A percentile compares a stretch with the other conserved stretches of the same genome.
Conservation (phyloP, 1,140 invertebrate genomes). For the Ostrea denselamellosa region DNA sequence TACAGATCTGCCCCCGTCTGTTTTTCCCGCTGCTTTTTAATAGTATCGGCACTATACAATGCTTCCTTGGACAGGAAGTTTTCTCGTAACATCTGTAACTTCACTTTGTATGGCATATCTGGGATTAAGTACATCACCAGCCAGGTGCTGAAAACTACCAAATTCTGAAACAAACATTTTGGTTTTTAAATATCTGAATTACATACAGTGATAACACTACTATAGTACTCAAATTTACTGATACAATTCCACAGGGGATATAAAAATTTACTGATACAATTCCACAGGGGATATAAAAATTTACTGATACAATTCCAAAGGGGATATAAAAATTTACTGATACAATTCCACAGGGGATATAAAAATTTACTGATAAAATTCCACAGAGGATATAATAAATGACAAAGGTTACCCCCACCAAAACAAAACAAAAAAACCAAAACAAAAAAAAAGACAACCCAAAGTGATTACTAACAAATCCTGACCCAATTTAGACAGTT, state of each 20-base stretch:
- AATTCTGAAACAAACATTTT: slow-evolving; percentile 83
- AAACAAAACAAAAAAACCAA: too few relatives aligned
- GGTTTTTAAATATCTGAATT: too few relatives aligned
- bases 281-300: too few relatives aligned
- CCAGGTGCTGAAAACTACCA: slow-evolving; percentile 90
- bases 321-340: not conserved
- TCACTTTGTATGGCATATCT: slow-evolving; percentile 88
- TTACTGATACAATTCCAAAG: not conserved
- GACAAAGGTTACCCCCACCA: too few relatives aligned
- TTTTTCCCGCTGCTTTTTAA: slow-evolving; percentile 41
- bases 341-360: too few relatives aligned
- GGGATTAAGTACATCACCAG: slow-evolving; percentile 92
- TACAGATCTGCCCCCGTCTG: not conserved
- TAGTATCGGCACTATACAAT: slow-evolving; percentile 84
- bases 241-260: too few relatives aligned
- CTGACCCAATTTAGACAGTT: too few relatives aligned
- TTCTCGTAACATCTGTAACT: slow-evolving; percentile 90
- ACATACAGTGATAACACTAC: not conserved
- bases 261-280: not conserved
- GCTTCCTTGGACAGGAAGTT: slow-evolving; percentile 93
- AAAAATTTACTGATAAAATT: too few relatives aligned
- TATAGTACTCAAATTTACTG: not conserved
- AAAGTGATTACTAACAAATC: too few relatives aligned
- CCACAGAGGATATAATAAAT: too few relatives aligned
- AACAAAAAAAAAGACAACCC: too few relatives aligned